Evolutionary conservation across 2,797 vertebrate species (phyloP).

Genomic region (Darevskia mixta): DNA sequence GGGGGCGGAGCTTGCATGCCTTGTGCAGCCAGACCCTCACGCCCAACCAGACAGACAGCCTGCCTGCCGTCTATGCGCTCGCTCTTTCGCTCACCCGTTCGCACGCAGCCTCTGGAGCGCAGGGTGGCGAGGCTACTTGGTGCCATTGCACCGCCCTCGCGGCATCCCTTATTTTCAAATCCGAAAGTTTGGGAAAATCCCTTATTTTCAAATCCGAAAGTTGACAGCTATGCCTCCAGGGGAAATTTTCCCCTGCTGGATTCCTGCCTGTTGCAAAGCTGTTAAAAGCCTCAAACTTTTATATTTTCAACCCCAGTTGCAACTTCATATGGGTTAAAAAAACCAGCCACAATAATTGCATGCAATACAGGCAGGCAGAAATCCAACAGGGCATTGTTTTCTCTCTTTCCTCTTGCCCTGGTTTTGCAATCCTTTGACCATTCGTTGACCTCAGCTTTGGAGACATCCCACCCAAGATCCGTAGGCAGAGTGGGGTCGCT

Average conservation of each 20-base stretch:
- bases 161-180: too few species aligned
- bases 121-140: too few species aligned
- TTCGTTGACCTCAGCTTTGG: constrained; percentile 39
- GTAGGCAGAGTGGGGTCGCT: constrained; percentile 24
- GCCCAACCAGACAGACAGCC: too few species aligned
- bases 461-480: constrained; percentile 40
- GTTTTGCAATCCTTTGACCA: constrained; percentile 40
- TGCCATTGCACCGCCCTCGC: too few species aligned
- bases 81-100: too few species aligned
- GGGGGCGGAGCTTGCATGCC: too few species aligned
- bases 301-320: neutral
- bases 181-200: too few species aligned
- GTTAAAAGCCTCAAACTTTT: neutral
- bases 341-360: neutral
- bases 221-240: too few species aligned
- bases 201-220: too few species aligned
- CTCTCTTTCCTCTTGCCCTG: neutral
- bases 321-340: neutral
- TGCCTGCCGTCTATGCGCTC: too few species aligned
- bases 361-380: neutral
- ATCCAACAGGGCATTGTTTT: neutral
- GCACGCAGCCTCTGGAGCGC: too few species aligned
- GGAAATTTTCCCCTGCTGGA: neutral
- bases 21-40: too few species aligned
- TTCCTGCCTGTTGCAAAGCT: neutral